phyloP scores from a whole-genome alignment of 2,888 invertebrate species.

The Zhengitettix transpicula region DNA sequence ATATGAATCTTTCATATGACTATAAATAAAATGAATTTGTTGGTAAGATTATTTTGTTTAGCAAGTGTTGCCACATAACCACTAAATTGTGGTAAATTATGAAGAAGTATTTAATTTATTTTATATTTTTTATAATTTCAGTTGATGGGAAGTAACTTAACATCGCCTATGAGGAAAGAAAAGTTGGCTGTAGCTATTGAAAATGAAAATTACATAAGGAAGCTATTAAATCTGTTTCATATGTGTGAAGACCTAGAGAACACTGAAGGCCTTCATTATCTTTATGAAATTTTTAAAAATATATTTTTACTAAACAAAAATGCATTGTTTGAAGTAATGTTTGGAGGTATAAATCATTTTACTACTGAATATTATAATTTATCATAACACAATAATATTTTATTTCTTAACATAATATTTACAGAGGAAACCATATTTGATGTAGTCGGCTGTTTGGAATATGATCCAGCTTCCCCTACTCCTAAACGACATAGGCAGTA shows the following conservation, averaged over 20 bases:
- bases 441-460: constrained; percentile 95
- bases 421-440: constrained; percentile 84
- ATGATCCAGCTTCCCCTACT: constrained; percentile 75
- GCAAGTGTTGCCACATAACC: background rate
- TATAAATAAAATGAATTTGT: background rate
- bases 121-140: constrained; percentile 13
- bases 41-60: background rate
- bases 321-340: constrained; percentile 92
- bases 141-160: constrained; percentile 71
- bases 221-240: constrained; percentile 85
- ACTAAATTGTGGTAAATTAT: background rate
- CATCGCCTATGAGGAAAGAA: constrained; percentile 81
- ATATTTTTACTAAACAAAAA: constrained; percentile 97
- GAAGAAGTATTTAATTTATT: background rate
- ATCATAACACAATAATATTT: background rate
- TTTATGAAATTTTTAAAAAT: constrained; percentile 96
- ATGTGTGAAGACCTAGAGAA: constrained; percentile 96
- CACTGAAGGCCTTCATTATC: constrained; percentile 81
- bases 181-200: constrained; percentile 87
- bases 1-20: too few species aligned
- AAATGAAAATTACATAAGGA: constrained; percentile 87
- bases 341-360: constrained; percentile 40
- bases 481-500: constrained; percentile 93
- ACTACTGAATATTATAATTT: too few species aligned
- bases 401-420: constrained; percentile 9